phyloP scores from a whole-genome alignment of 2,888 invertebrate genomes.

The Pharmacophagus antenor region DNA sequence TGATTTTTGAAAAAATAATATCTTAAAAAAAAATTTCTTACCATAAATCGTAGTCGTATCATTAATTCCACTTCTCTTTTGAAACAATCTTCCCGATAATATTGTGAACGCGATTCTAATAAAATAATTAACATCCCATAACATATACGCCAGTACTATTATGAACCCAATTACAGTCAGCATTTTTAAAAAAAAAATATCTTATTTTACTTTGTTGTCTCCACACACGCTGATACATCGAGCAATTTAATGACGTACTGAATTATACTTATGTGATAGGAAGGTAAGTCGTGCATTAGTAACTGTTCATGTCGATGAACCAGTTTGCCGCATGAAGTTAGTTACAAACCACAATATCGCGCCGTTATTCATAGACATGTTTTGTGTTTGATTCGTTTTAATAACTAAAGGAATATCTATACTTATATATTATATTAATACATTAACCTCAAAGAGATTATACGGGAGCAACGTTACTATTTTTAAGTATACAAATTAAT shows the following conservation, averaged over 20 bases:
- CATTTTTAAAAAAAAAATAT: slow-evolving; percentile 46
- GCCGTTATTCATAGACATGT: background rate
- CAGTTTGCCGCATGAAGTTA: slow-evolving; percentile 39
- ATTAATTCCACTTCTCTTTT: slow-evolving; percentile 85
- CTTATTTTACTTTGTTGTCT: background rate
- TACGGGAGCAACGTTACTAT: no score
- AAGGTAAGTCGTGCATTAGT: background rate
- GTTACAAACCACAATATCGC: slow-evolving; percentile 25
- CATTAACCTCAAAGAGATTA: no score
- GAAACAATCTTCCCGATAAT: slow-evolving; percentile 84
- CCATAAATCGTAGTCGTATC: slow-evolving; percentile 88
- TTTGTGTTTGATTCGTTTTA: no score
- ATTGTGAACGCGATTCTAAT: slow-evolving; percentile 86
- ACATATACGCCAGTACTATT: slow-evolving; percentile 82
- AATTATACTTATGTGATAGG: background rate
- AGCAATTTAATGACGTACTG: background rate
- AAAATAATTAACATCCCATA: slow-evolving; percentile 91
- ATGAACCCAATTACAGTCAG: slow-evolving; percentile 59
- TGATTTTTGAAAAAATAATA: background rate
- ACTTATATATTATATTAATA: no score
- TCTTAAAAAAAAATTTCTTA: slow-evolving; percentile 66
- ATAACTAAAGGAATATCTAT: no score
- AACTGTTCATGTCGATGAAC: slow-evolving; percentile 40
- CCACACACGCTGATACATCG: slow-evolving; percentile 23
- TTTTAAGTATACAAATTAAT: no score